A percentile compares a stretch with the other conserved stretches of the same genome.
phyloP scores from a whole-genome alignment of 64 coral and sea anemone species.

The Montipora capricornis region DNA sequence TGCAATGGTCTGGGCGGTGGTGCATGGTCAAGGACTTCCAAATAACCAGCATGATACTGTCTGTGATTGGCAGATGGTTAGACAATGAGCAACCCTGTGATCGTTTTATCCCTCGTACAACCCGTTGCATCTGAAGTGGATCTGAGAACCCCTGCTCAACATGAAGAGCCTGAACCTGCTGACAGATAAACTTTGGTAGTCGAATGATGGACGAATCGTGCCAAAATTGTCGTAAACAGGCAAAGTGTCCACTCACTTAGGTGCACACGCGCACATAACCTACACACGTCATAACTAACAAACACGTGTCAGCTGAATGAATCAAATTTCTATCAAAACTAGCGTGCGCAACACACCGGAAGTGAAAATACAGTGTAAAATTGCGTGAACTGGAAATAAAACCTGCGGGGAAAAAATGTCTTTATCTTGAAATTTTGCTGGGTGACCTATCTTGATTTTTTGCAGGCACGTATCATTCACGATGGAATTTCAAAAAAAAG shows the following conservation, averaged over 20 bases:
- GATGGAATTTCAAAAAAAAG: too few relatives aligned
- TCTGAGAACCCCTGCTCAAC: slow-evolving; percentile 36
- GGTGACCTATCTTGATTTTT: too few relatives aligned
- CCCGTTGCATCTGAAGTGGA: not conserved
- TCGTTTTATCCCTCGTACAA: not conserved
- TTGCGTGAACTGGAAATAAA: too few relatives aligned
- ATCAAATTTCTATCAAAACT: too few relatives aligned
- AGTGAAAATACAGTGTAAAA: too few relatives aligned
- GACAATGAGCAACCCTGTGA: not conserved
- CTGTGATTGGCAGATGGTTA: not conserved
- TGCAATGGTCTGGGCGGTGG: not conserved
- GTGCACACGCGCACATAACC: too few relatives aligned
- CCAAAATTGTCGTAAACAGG: not conserved
- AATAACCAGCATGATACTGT: slow-evolving; percentile 17
- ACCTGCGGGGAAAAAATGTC: too few relatives aligned
- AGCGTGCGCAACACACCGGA: too few relatives aligned
- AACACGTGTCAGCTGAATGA: too few relatives aligned
- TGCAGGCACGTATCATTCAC: too few relatives aligned
- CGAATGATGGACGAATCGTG: not conserved
- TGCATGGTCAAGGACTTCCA: not conserved
- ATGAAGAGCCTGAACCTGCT: not conserved
- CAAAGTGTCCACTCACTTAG: not conserved
- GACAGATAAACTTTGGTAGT: slow-evolving; percentile 10
- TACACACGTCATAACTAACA: too few relatives aligned
- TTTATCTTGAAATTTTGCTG: too few relatives aligned